Base-by-base conservation (phyloP, 2,113 vertebrate species). In the Silurus glanis region DNA sequence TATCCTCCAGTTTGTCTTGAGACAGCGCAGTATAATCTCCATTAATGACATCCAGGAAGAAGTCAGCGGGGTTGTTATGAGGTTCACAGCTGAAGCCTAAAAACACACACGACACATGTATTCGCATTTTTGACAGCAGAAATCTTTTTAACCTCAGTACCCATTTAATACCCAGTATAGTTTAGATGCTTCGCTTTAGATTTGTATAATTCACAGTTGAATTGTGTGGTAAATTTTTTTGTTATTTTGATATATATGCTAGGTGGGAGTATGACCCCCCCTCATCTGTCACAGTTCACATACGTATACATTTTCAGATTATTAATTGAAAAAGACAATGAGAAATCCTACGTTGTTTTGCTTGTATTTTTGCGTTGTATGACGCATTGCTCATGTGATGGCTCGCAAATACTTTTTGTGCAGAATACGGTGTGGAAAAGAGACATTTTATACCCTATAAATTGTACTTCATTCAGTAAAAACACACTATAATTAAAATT, bases 41-140 rank as follows among this genome's bases (percentile, higher is more conserved):
- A 0, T 99, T 99, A 80, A 99, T 97, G 86, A 99, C 23, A 0
- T 99, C 98, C 88, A 99, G 92, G 91, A 99, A 98, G 82, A 99
- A 99, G 91, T 99, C 98, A 0, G 98, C 96, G 0, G 98, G 98
- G 87, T 99, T 99, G 93, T 99, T 99, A 91, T 96, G 97, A 0
- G 96, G 89, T 90, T 99, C 97, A 51, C 98, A 98, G 21, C 86
- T 92, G 82, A 96, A 97, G 53, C 98, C 98, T 99, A 89, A 89
- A 83, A 91, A 89, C 92, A 55, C 78, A 89, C n/a, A 78, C 2
- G 21, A 0, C 25, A 25, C 2, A 10, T 67, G 10, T 13, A 64
- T 64, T 53, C 72, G n/a, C 7, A 17, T 19, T 12, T 71, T 71
- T 37, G 25, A 28, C 5, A 72, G 37, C 28, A 69, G 12, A 66